Percentiles rank a stretch among this genome's conserved stretches.
Evolutionary conservation across 1,140 invertebrate genomes (phyloP).

Genomic region (Euwallacea fornicatus): DNA sequence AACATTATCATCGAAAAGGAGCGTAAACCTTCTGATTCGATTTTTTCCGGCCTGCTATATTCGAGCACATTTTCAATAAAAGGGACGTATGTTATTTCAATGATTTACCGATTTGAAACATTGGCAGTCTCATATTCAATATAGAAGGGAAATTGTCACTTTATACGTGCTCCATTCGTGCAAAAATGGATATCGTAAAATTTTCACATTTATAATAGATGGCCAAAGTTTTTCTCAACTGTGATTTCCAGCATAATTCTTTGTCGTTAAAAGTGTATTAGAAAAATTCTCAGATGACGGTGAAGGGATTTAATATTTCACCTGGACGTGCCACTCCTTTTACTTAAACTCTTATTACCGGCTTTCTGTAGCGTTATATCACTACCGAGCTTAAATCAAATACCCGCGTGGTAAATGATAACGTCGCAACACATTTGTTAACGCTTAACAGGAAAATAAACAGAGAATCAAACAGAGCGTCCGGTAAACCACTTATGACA

Average conservation of each 20-base stretch:
- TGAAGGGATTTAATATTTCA: conserved; percentile 14
- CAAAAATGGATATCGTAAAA: conserved; percentile 32
- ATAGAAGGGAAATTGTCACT: conserved; percentile 28
- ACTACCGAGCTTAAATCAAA: not conserved
- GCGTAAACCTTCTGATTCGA: too few relatives aligned
- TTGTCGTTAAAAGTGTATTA: conserved; percentile 30
- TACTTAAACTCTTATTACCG: conserved; percentile 8
- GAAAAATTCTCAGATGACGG: conserved; percentile 16
- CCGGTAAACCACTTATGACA: conserved; percentile 28
- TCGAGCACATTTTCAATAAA: conserved; percentile 6
- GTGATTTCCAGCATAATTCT: conserved; percentile 32
- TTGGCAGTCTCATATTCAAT: conserved; percentile 30
- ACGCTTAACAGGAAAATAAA: conserved; percentile 20
- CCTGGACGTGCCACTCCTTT: conserved; percentile 16
- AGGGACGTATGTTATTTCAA: conserved; percentile 21
- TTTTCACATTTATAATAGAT: conserved; percentile 33
- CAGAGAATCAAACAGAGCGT: conserved; percentile 13
- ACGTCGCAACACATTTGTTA: conserved; percentile 17
- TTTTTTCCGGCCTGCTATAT: too few relatives aligned
- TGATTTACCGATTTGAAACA: conserved; percentile 34
- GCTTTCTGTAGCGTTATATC: not conserved
- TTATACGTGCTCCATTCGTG: conserved; percentile 30
- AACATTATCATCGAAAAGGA: too few relatives aligned
- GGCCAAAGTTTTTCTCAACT: conserved; percentile 25
- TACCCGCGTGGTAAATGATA: not conserved